Conservation (phyloP, 1,140 invertebrate genomes). For the Latrodectus geometricus region DNA sequence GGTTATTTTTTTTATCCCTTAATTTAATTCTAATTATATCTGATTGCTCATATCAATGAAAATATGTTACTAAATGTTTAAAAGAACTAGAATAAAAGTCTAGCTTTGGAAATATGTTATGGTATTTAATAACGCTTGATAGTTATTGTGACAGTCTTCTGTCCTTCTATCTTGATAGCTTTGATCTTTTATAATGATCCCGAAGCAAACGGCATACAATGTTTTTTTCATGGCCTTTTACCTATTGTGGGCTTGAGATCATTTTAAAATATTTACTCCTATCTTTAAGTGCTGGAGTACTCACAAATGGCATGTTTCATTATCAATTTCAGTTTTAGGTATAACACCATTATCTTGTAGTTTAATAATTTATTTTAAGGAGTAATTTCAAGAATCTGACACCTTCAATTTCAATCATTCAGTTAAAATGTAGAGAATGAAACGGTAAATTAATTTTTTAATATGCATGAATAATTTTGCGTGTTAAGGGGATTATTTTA, state of each 20-base stretch:
- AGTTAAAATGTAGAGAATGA: not conserved
- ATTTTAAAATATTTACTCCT: constrained; percentile 13
- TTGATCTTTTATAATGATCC: not conserved
- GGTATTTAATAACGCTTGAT: too few relatives aligned
- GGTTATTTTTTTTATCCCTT: too few relatives aligned
- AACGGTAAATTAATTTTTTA: constrained; percentile 5
- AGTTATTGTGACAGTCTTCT: not conserved
- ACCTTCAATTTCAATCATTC: not conserved
- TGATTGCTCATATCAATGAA: too few relatives aligned
- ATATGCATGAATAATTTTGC: not conserved
- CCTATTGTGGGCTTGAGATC: constrained; percentile 3
- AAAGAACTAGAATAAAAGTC: too few relatives aligned
- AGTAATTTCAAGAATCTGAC: constrained; percentile 5
- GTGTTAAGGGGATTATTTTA: not conserved
- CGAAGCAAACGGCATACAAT: not conserved
- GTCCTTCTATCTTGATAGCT: not conserved
- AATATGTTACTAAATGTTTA: too few relatives aligned
- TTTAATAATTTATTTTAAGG: too few relatives aligned
- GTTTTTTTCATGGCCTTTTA: constrained; percentile 20
- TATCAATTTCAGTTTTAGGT: not conserved
- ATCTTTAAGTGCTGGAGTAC: constrained; percentile 4
- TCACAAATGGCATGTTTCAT: constrained; percentile 16
- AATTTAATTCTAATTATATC: too few relatives aligned
- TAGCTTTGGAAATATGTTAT: too few relatives aligned
- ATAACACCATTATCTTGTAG: not conserved